Evolutionary conservation across 2,797 vertebrate species (phyloP).

Genomic region (Pteronotus mesoamericanus): DNA sequence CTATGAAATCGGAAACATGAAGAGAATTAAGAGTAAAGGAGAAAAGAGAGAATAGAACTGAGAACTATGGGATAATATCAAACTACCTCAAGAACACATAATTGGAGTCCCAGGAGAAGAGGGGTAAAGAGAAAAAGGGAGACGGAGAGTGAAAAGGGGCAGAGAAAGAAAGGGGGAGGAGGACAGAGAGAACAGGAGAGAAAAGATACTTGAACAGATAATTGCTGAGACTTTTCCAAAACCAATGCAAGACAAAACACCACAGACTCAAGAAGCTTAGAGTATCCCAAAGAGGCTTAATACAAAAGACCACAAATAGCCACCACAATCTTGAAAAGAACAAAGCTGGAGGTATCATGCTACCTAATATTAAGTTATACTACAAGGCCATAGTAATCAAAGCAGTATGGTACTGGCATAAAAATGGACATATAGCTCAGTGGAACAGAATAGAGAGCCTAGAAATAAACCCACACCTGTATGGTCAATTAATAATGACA

Average conservation of each 20-base stretch:
- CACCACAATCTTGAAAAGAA: neutral
- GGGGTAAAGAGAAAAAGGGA: neutral
- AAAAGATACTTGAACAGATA: neutral
- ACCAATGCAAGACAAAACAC: neutral
- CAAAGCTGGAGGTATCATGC: neutral
- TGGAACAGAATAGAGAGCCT: neutral
- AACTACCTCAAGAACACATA: neutral
- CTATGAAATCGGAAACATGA: neutral
- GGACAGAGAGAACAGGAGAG: neutral
- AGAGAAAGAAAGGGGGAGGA: neutral
- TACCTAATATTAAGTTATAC: neutral
- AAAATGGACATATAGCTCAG: neutral
- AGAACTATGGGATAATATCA: neutral
- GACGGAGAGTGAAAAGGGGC: fast-evolving
- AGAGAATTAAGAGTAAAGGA: neutral
- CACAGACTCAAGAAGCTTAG: neutral
- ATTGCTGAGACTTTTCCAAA: neutral
- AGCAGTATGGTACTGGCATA: neutral
- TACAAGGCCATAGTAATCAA: neutral
- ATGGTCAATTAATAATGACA: neutral
- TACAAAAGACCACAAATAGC: neutral
- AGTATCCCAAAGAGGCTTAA: neutral
- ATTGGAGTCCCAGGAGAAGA: neutral
- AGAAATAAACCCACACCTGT: neutral
- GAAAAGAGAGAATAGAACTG: neutral